These are phyloP conservation scores for Rotaria socialis DNA, from an alignment of 2,888 invertebrate species.

Conservation along the genomic window DNA sequence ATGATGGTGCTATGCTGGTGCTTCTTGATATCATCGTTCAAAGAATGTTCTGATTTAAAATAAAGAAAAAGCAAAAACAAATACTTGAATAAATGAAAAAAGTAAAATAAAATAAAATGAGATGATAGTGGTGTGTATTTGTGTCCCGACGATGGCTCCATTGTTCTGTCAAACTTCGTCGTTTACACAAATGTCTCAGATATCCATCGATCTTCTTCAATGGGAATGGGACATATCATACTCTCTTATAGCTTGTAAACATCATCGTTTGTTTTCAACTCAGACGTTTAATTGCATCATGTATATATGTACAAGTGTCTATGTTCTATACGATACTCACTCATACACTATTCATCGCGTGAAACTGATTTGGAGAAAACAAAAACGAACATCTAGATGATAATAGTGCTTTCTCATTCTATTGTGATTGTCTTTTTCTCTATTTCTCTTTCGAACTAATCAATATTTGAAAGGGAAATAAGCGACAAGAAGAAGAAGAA, in stretches of 20 bases:
- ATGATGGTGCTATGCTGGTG: background rate
- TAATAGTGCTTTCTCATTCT: background rate
- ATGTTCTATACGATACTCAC: background rate
- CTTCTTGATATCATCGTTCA: background rate
- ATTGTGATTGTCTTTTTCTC: background rate
- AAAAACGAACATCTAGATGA: background rate
- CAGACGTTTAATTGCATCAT: background rate
- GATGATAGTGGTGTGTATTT: background rate
- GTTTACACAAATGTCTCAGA: background rate
- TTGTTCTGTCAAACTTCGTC: background rate
- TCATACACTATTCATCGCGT: background rate
- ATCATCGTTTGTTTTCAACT: background rate
- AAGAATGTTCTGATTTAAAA: conserved; percentile 1
- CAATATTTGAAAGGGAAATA: background rate
- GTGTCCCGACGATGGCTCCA: background rate
- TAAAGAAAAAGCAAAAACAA: background rate
- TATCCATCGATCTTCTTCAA: background rate
- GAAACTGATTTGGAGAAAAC: background rate
- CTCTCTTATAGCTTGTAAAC: background rate
- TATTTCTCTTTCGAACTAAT: background rate
- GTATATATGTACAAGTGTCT: background rate
- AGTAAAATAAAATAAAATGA: background rate
- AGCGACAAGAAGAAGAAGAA: background rate
- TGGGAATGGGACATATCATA: background rate
- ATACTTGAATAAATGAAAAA: background rate